phyloP scores from a whole-genome alignment of 2,797 vertebrate species.

The Podarcis siculus region DNA sequence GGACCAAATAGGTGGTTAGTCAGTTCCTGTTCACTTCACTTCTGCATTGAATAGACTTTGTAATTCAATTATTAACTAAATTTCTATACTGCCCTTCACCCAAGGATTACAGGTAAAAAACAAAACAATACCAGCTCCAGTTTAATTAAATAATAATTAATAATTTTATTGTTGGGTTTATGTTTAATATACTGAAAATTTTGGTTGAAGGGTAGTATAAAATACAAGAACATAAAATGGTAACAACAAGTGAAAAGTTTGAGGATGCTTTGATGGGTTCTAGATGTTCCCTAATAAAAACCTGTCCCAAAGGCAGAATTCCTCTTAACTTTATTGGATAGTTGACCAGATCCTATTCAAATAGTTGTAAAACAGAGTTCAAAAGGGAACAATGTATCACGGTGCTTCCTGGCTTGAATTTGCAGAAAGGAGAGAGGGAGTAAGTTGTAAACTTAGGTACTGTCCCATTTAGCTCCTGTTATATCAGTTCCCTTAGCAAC shows the following conservation, averaged over 20 bases:
- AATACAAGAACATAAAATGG: too few species aligned
- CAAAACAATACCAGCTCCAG: too few species aligned
- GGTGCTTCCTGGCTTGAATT: slow-evolving; percentile 46
- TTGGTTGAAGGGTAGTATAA: too few species aligned
- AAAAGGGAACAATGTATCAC: slow-evolving; percentile 1
- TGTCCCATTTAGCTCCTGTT: background rate
- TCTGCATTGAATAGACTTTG: too few species aligned
- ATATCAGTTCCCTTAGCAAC: slow-evolving; percentile 13
- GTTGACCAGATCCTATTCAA: slow-evolving; percentile 36
- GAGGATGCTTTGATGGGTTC: slow-evolving; percentile 28
- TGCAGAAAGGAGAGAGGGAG: slow-evolving; percentile 31
- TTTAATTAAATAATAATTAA: too few species aligned
- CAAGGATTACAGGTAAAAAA: too few species aligned
- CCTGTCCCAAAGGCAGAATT: slow-evolving; percentile 34
- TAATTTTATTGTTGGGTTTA: too few species aligned
- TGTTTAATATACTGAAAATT: too few species aligned
- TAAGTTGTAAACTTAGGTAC: slow-evolving; percentile 37
- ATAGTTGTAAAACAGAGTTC: slow-evolving; percentile 7
- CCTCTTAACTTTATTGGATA: slow-evolving; percentile 38
- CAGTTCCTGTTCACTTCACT: too few species aligned
- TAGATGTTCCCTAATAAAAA: slow-evolving; percentile 11
- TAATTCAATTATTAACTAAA: too few species aligned
- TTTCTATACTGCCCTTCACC: too few species aligned
- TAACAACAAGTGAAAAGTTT: background rate
- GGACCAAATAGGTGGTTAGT: too few species aligned